Percentiles rank a stretch among this genome's conserved stretches.
phyloP scores from a whole-genome alignment of 2,113 vertebrate genomes.

The Hepsetus odoe region DNA sequence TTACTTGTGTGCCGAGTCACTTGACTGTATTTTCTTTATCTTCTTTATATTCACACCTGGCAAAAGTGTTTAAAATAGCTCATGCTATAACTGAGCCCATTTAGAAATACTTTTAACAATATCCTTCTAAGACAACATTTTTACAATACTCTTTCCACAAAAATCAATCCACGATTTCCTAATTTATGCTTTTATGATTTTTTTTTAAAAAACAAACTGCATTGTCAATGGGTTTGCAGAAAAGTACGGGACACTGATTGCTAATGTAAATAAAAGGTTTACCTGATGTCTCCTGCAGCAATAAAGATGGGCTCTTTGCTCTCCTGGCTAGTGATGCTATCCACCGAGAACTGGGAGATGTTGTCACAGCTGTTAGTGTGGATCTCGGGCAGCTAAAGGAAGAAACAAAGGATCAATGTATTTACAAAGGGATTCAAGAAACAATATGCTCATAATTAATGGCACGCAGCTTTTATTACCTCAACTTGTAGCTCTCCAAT shows the following conservation, averaged over 20 bases:
- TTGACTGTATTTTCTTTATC: too few species aligned
- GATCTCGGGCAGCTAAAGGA: conserved; percentile 83
- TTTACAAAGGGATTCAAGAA: neutral
- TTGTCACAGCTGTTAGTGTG: conserved; percentile 97
- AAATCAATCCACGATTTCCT: too few species aligned
- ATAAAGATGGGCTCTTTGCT: conserved; percentile 95
- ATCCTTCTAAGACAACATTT: too few species aligned
- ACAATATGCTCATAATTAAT: neutral
- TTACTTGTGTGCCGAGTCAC: too few species aligned
- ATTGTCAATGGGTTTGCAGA: conserved; percentile 14
- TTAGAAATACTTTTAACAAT: too few species aligned
- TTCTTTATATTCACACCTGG: too few species aligned
- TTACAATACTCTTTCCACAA: too few species aligned
- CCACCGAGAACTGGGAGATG: conserved; percentile 98
- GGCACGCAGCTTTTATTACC: conserved; percentile 66
- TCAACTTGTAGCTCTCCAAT: conserved; percentile 96
- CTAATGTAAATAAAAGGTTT: neutral
- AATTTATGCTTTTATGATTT: too few species aligned
- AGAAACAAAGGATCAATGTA: neutral
- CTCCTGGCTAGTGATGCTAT: conserved; percentile 97
- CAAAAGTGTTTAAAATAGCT: too few species aligned
- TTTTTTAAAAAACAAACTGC: too few species aligned
- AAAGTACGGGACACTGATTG: neutral
- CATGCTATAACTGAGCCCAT: too few species aligned
- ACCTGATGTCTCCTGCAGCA: conserved; percentile 94